Base-by-base conservation (phyloP, 1,140 invertebrate species). In the Drosophila pectinifera region DNA sequence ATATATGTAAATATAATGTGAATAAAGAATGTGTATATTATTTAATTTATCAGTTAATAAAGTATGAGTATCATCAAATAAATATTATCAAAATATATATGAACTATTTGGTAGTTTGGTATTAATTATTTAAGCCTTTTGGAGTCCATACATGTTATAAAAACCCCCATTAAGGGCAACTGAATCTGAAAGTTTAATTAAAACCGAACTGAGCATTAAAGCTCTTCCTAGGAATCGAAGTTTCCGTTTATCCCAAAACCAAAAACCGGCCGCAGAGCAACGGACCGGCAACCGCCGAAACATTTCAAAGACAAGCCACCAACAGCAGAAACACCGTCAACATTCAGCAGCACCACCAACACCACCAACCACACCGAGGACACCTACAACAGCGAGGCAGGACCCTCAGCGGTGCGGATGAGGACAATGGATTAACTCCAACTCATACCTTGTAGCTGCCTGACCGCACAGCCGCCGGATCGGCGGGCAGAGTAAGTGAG, bases 301-400 rank as follows among this genome's bases (percentile, higher is more conserved):
- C 78, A 78, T 69, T 86, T 82, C 62, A 82, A 88, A 88, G 83
- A 88, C 83, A 88, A 69, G 56, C 83, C 83, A 78, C 54, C 58
- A 78, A 46, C 74, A 67, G 41, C 80, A 61, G 56, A 42, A 68
- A 70, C 65, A 83, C 43, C 56, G 63, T 43, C 51, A 73, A 73
- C 68, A 26, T 20, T 14, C 51, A 45, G 31, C 38, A 38, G 20
- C 31, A 48, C 24, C 80, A 68, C 36, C 48, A 67, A 39, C 56
- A 62, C 34, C 79, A 53, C 38, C 43, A 57, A 67, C 65, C 62
- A 14, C 45, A 61, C n/a, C 39, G 58, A 63, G 41, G 22, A 39
- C 41, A 56, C 45, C 62, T 11, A 38, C 14, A 48, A 54, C 42
- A 61, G 57, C 36, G 36, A 45, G 65, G 28, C 46, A 59, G 16